Evolutionary conservation across 1,140 invertebrate genomes (phyloP).

Genomic region (Mizuhopecten yessoensis): DNA sequence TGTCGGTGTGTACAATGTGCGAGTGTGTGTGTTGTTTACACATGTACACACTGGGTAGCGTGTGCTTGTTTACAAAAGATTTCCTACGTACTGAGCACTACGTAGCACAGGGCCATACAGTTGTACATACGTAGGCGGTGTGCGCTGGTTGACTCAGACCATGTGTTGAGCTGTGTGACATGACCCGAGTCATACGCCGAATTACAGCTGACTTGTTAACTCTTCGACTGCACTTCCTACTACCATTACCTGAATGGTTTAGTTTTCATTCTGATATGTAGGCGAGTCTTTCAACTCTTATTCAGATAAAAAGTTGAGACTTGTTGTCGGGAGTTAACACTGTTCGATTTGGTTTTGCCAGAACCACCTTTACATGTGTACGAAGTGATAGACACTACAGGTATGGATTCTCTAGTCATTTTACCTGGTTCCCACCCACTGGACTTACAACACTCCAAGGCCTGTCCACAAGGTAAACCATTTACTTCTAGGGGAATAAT

Average conservation of each 20-base stretch:
- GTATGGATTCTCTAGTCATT: not conserved
- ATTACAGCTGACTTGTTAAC: not conserved
- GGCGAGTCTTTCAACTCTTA: conserved; percentile 26
- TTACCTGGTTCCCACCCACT: not conserved
- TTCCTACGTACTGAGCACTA: conserved; percentile 5
- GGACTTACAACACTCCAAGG: not conserved
- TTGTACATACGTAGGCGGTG: not conserved
- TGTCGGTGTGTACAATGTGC: conserved; percentile 5
- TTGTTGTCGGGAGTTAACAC: not conserved
- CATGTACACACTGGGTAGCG: conserved; percentile 5
- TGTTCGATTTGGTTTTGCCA: not conserved
- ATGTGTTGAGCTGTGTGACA: not conserved
- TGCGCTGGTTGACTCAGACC: conserved; percentile 30
- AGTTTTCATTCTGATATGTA: not conserved
- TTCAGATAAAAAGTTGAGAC: not conserved
- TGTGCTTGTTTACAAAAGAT: conserved; percentile 39
- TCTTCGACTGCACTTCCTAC: not conserved
- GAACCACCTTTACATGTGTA: not conserved
- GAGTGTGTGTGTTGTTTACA: conserved; percentile 32
- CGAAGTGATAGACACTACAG: not conserved
- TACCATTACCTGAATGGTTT: not conserved
- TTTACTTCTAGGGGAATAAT: not conserved
- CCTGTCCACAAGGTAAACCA: not conserved
- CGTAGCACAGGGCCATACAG: not conserved
- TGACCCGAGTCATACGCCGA: not conserved